Conservation (phyloP, 2,888 invertebrate species). For the Torymus tubicola region DNA sequence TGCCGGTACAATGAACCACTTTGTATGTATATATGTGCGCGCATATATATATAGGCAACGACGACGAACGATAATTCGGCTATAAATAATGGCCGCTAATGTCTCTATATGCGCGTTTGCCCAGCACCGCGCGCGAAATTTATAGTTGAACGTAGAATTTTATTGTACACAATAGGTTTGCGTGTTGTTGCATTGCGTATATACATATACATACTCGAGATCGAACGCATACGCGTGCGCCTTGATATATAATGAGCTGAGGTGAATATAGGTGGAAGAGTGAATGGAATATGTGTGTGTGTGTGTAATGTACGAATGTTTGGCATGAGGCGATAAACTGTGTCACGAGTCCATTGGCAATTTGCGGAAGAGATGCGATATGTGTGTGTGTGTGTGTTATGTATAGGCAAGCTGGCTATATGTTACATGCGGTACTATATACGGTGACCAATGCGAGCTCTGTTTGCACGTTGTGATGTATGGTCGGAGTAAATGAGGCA, state of each 20-base stretch:
- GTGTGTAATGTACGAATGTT: no score
- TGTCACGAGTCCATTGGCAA: no score
- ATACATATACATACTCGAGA: neutral
- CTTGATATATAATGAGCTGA: no score
- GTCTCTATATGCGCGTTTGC: slow-evolving; percentile 34
- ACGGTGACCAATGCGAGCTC: no score
- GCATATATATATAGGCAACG: neutral
- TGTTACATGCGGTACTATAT: no score
- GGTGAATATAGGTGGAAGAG: no score
- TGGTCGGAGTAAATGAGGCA: no score
- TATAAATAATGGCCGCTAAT: slow-evolving; percentile 35
- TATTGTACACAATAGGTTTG: neutral
- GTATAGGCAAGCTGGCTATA: no score
- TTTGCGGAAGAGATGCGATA: no score
- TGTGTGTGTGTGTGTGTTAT: no score
- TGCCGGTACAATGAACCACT: slow-evolving; percentile 31
- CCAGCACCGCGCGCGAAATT: slow-evolving; percentile 43
- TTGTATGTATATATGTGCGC: slow-evolving; percentile 10
- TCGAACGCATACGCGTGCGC: neutral
- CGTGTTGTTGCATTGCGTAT: neutral
- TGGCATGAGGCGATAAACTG: no score
- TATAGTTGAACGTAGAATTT: slow-evolving; percentile 38
- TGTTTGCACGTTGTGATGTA: slow-evolving; percentile 15
- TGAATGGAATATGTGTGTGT: no score
- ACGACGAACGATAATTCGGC: neutral